phyloP scores from a whole-genome alignment of 2,797 vertebrate species.

The Melanitta fusca region DNA sequence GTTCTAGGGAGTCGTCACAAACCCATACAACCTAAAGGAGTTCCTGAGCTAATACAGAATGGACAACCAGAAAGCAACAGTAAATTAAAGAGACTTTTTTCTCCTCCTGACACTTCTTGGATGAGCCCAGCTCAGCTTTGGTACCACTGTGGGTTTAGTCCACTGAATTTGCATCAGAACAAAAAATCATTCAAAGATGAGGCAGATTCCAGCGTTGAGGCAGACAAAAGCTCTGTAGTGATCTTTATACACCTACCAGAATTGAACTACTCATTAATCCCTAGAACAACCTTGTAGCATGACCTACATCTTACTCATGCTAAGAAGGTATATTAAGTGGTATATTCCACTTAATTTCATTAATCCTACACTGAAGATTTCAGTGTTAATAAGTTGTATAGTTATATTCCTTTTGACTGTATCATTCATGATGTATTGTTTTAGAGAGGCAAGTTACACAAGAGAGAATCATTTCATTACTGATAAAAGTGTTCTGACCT shows the following conservation, averaged over 20 bases:
- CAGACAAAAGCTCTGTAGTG: conserved; percentile 57
- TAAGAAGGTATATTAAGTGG: conserved; percentile 37
- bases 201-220: not conserved
- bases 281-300: conserved; percentile 36
- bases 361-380: not conserved
- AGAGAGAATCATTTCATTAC: conserved; percentile 41
- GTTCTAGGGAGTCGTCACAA: not conserved
- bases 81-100: conserved; percentile 20
- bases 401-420: conserved; percentile 6
- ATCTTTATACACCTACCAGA: conserved; percentile 51
- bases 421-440: conserved; percentile 32
- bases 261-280: conserved; percentile 56
- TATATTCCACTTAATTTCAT: conserved; percentile 8
- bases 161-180: conserved; percentile 38
- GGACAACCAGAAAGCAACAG: not conserved
- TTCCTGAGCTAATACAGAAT: not conserved
- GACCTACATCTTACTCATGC: conserved; percentile 57
- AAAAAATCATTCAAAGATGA: conserved; percentile 46
- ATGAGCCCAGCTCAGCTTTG: not conserved
- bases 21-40: not conserved
- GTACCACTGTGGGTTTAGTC: not conserved
- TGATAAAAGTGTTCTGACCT: conserved; percentile 61
- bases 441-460: conserved; percentile 26
- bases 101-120: not conserved
- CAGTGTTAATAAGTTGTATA: not conserved